Conservation (phyloP, 2,113 vertebrate genomes). For the Tetrax tetrax region DNA sequence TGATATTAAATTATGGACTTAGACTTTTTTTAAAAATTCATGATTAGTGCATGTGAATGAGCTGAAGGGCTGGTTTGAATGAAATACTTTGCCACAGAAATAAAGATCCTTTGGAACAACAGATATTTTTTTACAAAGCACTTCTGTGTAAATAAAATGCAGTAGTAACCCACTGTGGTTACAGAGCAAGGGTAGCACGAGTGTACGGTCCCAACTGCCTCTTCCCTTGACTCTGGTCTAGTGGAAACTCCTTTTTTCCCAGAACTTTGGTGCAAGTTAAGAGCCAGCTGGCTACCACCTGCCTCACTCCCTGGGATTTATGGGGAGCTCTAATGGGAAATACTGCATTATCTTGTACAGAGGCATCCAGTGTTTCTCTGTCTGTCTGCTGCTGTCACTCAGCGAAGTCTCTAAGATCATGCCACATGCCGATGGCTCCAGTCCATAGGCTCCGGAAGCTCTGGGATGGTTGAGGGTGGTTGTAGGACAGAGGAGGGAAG, state of each 20-base stretch:
- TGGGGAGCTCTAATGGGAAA: background rate
- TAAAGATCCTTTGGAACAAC: background rate
- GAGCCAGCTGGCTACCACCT: background rate
- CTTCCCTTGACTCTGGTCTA: background rate
- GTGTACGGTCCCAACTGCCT: background rate
- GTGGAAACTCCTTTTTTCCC: background rate
- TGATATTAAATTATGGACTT: background rate
- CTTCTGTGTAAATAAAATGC: background rate
- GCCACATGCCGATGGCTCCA: background rate
- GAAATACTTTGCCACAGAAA: background rate
- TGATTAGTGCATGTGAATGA: background rate
- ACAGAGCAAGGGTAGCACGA: background rate
- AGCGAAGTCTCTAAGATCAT: background rate
- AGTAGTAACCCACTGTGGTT: background rate
- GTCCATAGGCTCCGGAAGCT: background rate
- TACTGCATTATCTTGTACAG: background rate
- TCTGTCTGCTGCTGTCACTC: background rate
- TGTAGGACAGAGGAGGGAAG: background rate
- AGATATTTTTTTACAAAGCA: background rate
- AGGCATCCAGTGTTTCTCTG: background rate
- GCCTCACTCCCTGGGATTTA: background rate
- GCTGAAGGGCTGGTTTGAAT: background rate
- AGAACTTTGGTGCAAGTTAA: rapidly evolving
- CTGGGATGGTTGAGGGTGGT: background rate
- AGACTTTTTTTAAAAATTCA: background rate